Conservation (phyloP, 2,888 invertebrate genomes). For the Netelia inedita region DNA sequence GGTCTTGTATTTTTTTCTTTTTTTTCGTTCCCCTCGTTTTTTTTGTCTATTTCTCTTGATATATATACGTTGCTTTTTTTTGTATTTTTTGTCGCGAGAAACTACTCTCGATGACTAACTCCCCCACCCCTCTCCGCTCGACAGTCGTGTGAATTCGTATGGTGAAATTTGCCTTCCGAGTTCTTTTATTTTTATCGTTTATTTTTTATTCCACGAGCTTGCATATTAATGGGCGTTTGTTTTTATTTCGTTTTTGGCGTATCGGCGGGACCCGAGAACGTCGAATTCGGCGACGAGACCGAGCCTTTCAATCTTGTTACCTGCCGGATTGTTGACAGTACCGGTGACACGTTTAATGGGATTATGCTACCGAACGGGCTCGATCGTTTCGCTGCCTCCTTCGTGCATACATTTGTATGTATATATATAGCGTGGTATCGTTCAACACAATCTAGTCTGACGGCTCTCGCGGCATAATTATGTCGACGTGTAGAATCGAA, state of each 20-base stretch:
- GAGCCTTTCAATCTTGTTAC: conserved; percentile 72
- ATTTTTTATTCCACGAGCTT: neutral
- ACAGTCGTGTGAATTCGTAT: conserved; percentile 9
- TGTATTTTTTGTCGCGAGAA: conserved; percentile 5
- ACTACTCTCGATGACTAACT: conserved; percentile 10
- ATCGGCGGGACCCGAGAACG: neutral
- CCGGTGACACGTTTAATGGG: conserved; percentile 83
- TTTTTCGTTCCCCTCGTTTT: neutral
- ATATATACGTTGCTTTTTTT: neutral
- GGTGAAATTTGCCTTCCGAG: conserved; percentile 16
- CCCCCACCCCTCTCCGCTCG: neutral
- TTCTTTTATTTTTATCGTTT: neutral
- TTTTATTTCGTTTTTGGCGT: neutral
- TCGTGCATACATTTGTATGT: conserved; percentile 58
- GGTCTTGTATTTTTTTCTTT: conserved; percentile 1
- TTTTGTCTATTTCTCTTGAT: conserved; percentile 16
- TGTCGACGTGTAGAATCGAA: conserved; percentile 74
- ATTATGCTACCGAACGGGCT: conserved; percentile 80
- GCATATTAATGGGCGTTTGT: neutral
- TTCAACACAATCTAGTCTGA: conserved; percentile 70
- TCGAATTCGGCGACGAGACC: conserved; percentile 8
- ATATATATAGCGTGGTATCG: conserved; percentile 24
- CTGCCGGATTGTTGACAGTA: conserved; percentile 82
- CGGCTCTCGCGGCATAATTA: conserved; percentile 80
- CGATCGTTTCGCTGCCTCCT: conserved; percentile 69